phyloP scores from a whole-genome alignment of 2,113 vertebrate genomes.

The Myotis davidii region DNA sequence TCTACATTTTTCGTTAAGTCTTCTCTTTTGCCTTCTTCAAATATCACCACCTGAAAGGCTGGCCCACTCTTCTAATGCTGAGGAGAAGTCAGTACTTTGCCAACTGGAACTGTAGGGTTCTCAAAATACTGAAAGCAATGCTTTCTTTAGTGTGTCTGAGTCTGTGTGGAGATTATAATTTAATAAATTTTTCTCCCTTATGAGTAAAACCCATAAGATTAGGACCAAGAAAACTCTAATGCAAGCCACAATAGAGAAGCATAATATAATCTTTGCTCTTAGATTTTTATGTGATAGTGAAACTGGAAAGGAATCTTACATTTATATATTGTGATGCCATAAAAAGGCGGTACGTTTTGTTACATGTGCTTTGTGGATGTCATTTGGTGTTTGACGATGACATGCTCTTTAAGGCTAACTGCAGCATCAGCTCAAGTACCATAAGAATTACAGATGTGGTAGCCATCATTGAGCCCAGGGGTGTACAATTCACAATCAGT shows the following conservation, averaged over 20 bases:
- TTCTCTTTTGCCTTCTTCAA: background rate
- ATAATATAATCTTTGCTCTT: background rate
- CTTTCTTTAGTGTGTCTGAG: background rate
- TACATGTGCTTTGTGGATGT: background rate
- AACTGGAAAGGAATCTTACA: background rate
- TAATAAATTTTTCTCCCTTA: background rate
- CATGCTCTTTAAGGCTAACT: slow-evolving; percentile 64
- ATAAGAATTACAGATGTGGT: background rate
- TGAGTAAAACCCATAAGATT: background rate
- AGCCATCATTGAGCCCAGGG: background rate
- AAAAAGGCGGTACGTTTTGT: background rate
- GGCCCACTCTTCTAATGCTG: background rate
- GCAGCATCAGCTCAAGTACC: background rate
- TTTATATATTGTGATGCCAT: background rate
- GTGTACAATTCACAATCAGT: background rate
- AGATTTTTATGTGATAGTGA: background rate
- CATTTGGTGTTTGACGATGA: slow-evolving; percentile 66
- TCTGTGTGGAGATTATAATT: background rate
- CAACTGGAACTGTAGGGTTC: background rate
- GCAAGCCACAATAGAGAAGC: background rate
- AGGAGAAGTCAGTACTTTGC: background rate
- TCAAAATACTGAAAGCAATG: background rate
- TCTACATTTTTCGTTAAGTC: background rate
- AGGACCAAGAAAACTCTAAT: background rate
- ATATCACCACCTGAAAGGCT: background rate